These are phyloP conservation scores for Seriola rivoliana DNA, from an alignment of 2,113 vertebrate species.

Conservation along the genomic window DNA sequence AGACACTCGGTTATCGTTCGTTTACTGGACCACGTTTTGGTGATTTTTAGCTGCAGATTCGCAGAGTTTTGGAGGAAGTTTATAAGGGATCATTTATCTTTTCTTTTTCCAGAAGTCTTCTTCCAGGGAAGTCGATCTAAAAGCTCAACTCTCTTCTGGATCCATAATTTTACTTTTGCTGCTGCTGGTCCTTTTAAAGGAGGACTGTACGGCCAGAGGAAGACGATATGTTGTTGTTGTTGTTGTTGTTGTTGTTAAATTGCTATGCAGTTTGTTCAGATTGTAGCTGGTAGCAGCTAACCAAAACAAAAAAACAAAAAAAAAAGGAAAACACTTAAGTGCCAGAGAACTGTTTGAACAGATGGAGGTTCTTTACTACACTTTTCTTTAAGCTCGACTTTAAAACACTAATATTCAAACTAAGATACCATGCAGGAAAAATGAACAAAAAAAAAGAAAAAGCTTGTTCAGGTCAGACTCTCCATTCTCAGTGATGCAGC, in stretches of 20 bases:
- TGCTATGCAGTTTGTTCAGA: constrained; percentile 78
- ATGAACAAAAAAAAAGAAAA: not conserved
- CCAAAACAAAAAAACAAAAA: constrained; percentile 47
- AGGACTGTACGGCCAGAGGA: constrained; percentile 30
- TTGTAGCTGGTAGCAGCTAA: constrained; percentile 63
- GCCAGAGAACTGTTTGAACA: constrained; percentile 66
- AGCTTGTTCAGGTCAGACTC: not conserved
- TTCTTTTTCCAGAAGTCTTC: not conserved
- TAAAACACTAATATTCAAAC: constrained; percentile 60
- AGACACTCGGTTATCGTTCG: not conserved
- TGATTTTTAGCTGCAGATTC: constrained; percentile 7
- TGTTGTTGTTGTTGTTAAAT: constrained; percentile 27
- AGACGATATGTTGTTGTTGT: not conserved
- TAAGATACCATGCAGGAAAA: constrained; percentile 16
- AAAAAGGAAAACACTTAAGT: constrained; percentile 74
- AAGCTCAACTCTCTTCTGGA: constrained; percentile 21
- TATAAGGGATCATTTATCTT: constrained; percentile 40
- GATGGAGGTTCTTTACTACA: constrained; percentile 46
- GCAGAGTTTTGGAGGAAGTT: constrained; percentile 31
- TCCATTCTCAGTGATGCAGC: constrained; percentile 42
- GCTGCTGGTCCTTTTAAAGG: constrained; percentile 22
- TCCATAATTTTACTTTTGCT: constrained; percentile 38
- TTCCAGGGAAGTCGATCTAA: constrained; percentile 26
- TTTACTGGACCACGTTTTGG: constrained; percentile 12
- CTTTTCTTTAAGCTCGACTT: constrained; percentile 51